Percentiles rank a stretch among this genome's conserved stretches.
These are phyloP conservation scores for Rhabditoides inermis DNA, from an alignment of 2,888 invertebrate species.

Conservation along the genomic window DNA sequence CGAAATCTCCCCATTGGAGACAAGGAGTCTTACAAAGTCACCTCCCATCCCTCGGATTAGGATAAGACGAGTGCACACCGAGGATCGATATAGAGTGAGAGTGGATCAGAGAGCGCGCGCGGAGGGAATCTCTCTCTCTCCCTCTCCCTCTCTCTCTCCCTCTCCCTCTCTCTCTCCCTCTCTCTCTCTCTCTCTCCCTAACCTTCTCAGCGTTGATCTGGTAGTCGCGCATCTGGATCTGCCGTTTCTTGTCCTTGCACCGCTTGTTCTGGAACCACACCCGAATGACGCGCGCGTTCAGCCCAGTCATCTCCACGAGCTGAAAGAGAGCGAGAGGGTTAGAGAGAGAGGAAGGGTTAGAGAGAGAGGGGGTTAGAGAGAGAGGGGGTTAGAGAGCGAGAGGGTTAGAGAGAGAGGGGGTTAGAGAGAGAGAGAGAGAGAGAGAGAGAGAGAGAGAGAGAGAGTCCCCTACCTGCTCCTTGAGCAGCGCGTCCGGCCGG, in stretches of 20 bases:
- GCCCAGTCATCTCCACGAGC: slow-evolving; percentile 93
- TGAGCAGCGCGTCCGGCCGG: slow-evolving; percentile 95
- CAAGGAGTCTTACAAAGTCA: too few species aligned
- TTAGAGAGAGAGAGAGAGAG: slow-evolving; percentile 54
- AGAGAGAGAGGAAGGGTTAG: not conserved
- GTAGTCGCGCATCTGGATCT: slow-evolving; percentile 89
- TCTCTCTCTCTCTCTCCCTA: slow-evolving; percentile 48
- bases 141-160: too few species aligned
- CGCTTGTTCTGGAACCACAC: slow-evolving; percentile 96
- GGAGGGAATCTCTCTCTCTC: too few species aligned
- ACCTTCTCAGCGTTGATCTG: slow-evolving; percentile 91
- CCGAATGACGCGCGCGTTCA: slow-evolving; percentile 91
- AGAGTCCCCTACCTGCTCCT: slow-evolving; percentile 55
- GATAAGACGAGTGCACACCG: too few species aligned
- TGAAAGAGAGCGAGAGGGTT: slow-evolving; percentile 57
- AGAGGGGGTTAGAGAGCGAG: not conserved
- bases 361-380: not conserved
- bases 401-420: not conserved
- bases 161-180: too few species aligned
- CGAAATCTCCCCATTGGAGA: too few species aligned
- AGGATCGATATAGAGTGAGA: too few species aligned
- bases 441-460: not conserved
- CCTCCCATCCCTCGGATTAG: too few species aligned
- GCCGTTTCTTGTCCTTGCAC: slow-evolving; percentile 94
- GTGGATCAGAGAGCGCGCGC: too few species aligned